phyloP scores from a whole-genome alignment of 1,140 invertebrate genomes.

The Hycleus cichorii region DNA sequence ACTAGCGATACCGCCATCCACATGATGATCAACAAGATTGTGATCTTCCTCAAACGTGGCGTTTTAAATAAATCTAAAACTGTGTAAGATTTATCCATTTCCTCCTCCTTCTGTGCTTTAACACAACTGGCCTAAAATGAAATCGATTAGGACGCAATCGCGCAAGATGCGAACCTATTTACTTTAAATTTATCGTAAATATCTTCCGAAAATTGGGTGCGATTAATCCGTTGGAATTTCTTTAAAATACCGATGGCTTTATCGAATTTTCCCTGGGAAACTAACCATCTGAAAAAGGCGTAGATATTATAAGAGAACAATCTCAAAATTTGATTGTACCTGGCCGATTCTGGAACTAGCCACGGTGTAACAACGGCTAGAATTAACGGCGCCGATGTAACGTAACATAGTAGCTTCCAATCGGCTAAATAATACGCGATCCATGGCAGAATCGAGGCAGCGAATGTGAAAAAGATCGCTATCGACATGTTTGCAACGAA shows the following conservation, averaged over 20 bases:
- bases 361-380: conserved; percentile 62
- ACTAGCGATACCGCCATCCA: conserved; percentile 83
- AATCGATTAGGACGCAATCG: background rate
- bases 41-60: conserved; percentile 61
- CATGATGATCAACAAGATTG: conserved; percentile 66
- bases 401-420: conserved; percentile 66
- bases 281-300: conserved; percentile 59
- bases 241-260: conserved; percentile 68
- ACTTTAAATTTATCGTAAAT: conserved; percentile 67
- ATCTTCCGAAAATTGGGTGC: conserved; percentile 60
- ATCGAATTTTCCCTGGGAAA: conserved; percentile 72
- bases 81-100: conserved; percentile 60
- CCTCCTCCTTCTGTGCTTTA: conserved; percentile 58
- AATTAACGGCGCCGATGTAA: conserved; percentile 66
- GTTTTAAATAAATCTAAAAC: conserved; percentile 71
- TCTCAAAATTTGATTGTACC: conserved; percentile 38
- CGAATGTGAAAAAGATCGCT: conserved; percentile 78
- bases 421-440: conserved; percentile 68
- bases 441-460: conserved; percentile 70
- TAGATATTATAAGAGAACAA: background rate
- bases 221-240: conserved; percentile 73
- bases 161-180: conserved; percentile 9
- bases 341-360: conserved; percentile 74
- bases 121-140: conserved; percentile 55
- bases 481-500: conserved; percentile 87